These are phyloP conservation scores for Salvator merianae DNA, from an alignment of 2,113 vertebrate genomes.

Conservation along the genomic window DNA sequence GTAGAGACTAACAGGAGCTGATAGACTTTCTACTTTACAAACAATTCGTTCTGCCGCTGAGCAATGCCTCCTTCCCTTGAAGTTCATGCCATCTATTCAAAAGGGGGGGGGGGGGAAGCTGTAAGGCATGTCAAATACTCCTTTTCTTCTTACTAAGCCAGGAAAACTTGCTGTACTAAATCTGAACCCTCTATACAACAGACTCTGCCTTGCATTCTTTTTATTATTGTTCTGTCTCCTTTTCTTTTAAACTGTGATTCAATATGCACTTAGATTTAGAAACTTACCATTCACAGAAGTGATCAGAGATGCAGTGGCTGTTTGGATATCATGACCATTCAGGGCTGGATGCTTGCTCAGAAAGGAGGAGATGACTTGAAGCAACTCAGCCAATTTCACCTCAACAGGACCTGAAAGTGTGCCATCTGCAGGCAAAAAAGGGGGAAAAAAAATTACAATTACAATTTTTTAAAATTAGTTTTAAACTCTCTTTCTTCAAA, in stretches of 20 bases:
- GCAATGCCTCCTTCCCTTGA: too few species aligned
- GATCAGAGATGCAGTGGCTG: constrained; percentile 27
- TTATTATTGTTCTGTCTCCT: neutral
- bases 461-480: neutral
- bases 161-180: too few species aligned
- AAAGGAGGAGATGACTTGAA: constrained; percentile 48
- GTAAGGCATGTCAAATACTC: too few species aligned
- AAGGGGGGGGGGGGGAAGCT: too few species aligned
- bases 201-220: too few species aligned
- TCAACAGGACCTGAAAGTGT: constrained; percentile 11
- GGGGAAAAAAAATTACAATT: neutral
- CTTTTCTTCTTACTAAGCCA: too few species aligned
- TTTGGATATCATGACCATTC: constrained; percentile 13
- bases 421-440: constrained; percentile 19
- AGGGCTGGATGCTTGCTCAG: constrained; percentile 42
- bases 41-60: too few species aligned
- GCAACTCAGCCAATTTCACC: constrained; percentile 41
- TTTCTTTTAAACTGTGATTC: neutral
- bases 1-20: too few species aligned
- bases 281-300: constrained; percentile 34
- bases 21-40: too few species aligned
- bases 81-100: too few species aligned
- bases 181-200: too few species aligned
- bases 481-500: too few species aligned
- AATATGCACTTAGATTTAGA: accelerated